phyloP scores from a whole-genome alignment of 2,888 invertebrate species.

The Drosophila falleni region DNA sequence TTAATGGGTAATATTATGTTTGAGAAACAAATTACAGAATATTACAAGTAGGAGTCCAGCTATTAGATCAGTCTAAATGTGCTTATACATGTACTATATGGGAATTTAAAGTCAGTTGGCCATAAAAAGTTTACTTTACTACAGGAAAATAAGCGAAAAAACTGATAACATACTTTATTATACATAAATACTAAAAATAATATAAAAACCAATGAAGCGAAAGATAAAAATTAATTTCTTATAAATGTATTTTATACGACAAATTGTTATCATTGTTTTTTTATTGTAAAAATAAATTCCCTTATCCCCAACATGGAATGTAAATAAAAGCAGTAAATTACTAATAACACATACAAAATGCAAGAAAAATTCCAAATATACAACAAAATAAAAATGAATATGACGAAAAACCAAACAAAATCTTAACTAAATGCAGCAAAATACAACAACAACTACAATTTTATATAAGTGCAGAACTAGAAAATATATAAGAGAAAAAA shows the following conservation, averaged over 20 bases:
- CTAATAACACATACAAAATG: conserved; percentile 34
- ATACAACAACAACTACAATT: conserved; percentile 34
- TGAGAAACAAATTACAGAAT: conserved; percentile 24
- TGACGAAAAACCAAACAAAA: conserved; percentile 48
- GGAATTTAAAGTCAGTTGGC: conserved; percentile 42
- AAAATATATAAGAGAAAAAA: conserved; percentile 15
- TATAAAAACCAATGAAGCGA: neutral
- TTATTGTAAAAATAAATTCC: conserved; percentile 24
- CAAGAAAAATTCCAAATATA: conserved; percentile 56
- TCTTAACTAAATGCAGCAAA: conserved; percentile 43
- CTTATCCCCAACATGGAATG: conserved; percentile 23
- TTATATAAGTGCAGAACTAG: conserved; percentile 40
- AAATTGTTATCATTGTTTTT: conserved; percentile 48
- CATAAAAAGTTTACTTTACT: conserved; percentile 63
- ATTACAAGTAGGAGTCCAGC: conserved; percentile 26
- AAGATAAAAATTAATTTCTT: conserved; percentile 53
- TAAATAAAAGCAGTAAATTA: conserved; percentile 27
- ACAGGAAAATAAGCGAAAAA: conserved; percentile 51
- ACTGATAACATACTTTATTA: conserved; percentile 49
- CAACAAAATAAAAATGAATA: conserved; percentile 3
- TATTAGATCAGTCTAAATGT: conserved; percentile 60
- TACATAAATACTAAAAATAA: conserved; percentile 25
- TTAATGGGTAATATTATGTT: conserved; percentile 56
- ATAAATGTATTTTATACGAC: conserved; percentile 63
- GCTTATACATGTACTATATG: conserved; percentile 44